These are phyloP conservation scores for Lagodon rhomboides DNA, from an alignment of 2,797 vertebrate genomes.

Conservation along the genomic window DNA sequence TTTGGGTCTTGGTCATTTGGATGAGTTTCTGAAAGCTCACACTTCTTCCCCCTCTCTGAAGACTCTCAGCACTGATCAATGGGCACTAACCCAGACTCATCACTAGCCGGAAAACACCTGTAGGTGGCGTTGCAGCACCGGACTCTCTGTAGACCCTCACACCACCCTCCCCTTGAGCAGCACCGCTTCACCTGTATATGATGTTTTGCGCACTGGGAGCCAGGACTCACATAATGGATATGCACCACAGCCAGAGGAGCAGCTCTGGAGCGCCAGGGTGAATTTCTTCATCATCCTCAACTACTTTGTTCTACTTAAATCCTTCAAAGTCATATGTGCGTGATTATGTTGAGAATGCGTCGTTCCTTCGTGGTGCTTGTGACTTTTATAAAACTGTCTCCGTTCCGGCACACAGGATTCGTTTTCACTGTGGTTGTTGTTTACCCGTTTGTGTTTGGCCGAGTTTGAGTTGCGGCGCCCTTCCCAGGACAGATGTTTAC, in stretches of 20 bases:
- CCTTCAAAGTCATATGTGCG: neutral
- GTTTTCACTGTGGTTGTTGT: conserved; percentile 73
- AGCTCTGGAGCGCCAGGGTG: neutral
- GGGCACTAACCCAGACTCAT: neutral
- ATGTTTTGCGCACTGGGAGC: conserved; percentile 60
- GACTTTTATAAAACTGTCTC: conserved; percentile 66
- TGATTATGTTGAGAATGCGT: conserved; percentile 49
- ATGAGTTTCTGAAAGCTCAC: neutral
- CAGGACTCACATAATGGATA: conserved; percentile 38
- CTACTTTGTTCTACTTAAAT: neutral
- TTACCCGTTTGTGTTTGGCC: conserved; percentile 65
- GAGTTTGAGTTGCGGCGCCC: conserved; percentile 39
- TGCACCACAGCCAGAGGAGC: conserved; percentile 34
- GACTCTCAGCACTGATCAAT: neutral
- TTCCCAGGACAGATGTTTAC: conserved; percentile 42
- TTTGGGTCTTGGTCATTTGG: neutral
- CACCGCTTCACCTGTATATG: conserved; percentile 47
- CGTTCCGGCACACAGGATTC: conserved; percentile 41
- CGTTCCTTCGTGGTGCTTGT: conserved; percentile 65
- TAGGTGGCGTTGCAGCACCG: conserved; percentile 67
- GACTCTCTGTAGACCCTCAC: conserved; percentile 11
- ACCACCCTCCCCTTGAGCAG: conserved; percentile 9
- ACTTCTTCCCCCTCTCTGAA: neutral
- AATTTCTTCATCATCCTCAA: neutral
- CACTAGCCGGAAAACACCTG: conserved; percentile 28